phyloP scores from a whole-genome alignment of 37 sponge, comb jelly and placozoan species.

The Eunapius fragilis region DNA sequence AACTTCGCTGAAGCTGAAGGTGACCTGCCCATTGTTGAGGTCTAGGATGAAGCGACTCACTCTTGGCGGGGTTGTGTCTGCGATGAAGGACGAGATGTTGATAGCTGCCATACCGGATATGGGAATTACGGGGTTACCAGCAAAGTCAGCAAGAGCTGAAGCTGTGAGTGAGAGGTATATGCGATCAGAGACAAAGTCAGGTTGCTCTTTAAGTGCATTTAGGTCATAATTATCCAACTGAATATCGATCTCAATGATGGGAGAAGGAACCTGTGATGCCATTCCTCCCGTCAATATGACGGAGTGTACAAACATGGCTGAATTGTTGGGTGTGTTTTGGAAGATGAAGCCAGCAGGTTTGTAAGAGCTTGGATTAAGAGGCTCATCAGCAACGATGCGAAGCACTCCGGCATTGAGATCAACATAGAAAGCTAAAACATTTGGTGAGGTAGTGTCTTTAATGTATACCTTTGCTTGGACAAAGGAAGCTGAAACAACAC shows the following conservation, averaged over 20 bases:
- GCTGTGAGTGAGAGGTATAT: conserved; percentile 55
- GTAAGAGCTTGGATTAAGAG: conserved; percentile 85
- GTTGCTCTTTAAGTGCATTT: conserved; percentile 67
- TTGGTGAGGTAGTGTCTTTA: conserved; percentile 72
- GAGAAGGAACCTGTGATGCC: conserved; percentile 40
- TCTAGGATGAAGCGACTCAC: conserved; percentile 66
- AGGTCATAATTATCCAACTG: conserved; percentile 69
- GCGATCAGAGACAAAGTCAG: conserved; percentile 61
- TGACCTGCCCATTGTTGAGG: conserved; percentile 57
- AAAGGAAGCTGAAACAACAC: conserved; percentile 38
- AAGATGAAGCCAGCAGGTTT: conserved; percentile 67
- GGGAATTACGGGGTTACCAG: conserved; percentile 62
- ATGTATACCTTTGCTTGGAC: conserved; percentile 64
- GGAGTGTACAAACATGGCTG: conserved; percentile 49
- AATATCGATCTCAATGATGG: conserved; percentile 73
- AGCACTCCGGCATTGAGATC: conserved; percentile 67
- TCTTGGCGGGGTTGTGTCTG: conserved; percentile 65
- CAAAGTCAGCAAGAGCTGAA: conserved; percentile 79
- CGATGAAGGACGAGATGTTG: conserved; percentile 38
- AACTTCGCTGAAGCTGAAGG: conserved; percentile 73
- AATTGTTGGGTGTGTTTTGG: conserved; percentile 64
- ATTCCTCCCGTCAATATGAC: conserved; percentile 84
- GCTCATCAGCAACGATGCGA: conserved; percentile 76
- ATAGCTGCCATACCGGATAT: conserved; percentile 75
- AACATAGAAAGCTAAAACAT: conserved; percentile 64